Base-by-base conservation (phyloP, 1,140 invertebrate species). In the Zophobas atratus region DNA sequence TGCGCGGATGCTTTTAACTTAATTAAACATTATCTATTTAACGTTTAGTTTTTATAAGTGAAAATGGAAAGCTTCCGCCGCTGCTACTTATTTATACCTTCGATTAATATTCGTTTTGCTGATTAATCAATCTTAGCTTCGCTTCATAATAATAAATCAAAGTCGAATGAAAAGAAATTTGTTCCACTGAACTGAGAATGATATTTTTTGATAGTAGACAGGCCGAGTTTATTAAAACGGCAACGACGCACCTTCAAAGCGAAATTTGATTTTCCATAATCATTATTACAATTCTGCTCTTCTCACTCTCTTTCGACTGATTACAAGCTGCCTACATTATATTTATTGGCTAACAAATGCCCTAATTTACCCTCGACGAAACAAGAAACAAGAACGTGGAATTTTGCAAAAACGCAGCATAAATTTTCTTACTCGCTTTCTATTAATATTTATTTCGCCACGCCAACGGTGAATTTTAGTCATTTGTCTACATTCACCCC, bases 11-110 rank as follows among this genome's bases (percentile, higher is more conserved):
- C 43, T 46, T 46, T 46, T 46, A 46, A 46, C 43, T 46, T 46
- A 46, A 46, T 46, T 46, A 46, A 46, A 46, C 43, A 46, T 46
- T 46, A 46, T 46, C 43, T 46, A 46, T 46, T 46, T 46, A 46
- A 46, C 8, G 43, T 46, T 46, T 8, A 46, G 43, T 46, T 46
- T 46, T 46, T 46, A 46, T 46, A 46, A 46, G 8, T 46, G 43
- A 46, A 46, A 46, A 46, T 46, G 8, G 8, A 46, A 46, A 46
- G 43, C 43, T 46, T 46, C 8, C 43, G 8, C 43, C 8, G 43
- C 43, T 46, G 8, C 43, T 8, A 46, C 43, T 46, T 46, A 46
- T 46, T 46, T 46, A 46, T 46, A 46, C 43, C 43, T 46, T 46
- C 43, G 43, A 46, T 46, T 46, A 46, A 46, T 46, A 46, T 46